phyloP scores from a whole-genome alignment of 2,888 invertebrate species.

The Drosophila lacicola region DNA sequence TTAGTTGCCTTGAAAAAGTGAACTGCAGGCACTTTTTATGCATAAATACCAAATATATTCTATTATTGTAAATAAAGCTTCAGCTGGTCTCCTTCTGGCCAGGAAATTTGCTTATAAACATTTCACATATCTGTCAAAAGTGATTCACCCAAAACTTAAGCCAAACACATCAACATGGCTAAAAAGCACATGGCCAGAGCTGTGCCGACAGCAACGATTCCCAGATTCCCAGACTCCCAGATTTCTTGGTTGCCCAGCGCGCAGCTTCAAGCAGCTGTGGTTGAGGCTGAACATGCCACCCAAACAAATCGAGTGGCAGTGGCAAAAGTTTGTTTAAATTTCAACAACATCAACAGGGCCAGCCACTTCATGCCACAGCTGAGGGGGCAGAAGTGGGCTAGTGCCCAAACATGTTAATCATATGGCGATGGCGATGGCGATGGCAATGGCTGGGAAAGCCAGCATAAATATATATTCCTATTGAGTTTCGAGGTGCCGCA shows the following conservation, averaged over 20 bases:
- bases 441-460: background rate
- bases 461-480: constrained; percentile 10
- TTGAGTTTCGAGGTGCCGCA: constrained; percentile 25
- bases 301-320: constrained; percentile 65
- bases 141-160: constrained; percentile 24
- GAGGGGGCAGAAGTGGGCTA: constrained; percentile 33
- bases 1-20: background rate
- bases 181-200: constrained; percentile 49
- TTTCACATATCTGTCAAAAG: constrained; percentile 71
- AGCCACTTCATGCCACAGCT: constrained; percentile 43
- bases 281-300: constrained; percentile 68
- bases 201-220: constrained; percentile 43
- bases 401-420: constrained; percentile 64
- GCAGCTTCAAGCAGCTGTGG: constrained; percentile 54
- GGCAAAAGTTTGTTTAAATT: constrained; percentile 69
- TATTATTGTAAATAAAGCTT: background rate
- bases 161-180: constrained; percentile 19
- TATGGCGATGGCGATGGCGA: constrained; percentile 38
- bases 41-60: background rate
- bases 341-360: constrained; percentile 66
- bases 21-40: background rate
- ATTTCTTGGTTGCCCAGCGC: constrained; percentile 14
- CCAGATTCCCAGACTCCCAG: constrained; percentile 22
- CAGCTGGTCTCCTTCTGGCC: constrained; percentile 16
- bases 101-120: constrained; percentile 64